Percentiles rank a stretch among this genome's conserved stretches.
Evolutionary conservation across 2,888 invertebrate genomes (phyloP).

Genomic region (Chrysina gloriosa): DNA sequence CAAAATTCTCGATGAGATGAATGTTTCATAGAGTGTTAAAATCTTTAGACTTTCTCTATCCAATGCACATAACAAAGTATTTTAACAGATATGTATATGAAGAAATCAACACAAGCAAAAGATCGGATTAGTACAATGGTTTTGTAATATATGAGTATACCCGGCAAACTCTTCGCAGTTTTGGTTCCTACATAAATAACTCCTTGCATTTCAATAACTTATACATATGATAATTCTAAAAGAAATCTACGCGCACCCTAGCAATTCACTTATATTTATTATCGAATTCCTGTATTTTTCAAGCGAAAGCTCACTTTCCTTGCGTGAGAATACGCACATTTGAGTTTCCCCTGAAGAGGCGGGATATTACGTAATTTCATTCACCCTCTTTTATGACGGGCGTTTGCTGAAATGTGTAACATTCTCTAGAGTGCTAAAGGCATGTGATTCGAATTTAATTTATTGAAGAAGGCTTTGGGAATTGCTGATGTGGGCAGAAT

Average conservation of each 20-base stretch:
- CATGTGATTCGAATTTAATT: slow-evolving; percentile 38
- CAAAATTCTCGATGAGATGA: too few species aligned
- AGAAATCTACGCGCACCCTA: slow-evolving; percentile 10
- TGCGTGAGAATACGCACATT: slow-evolving; percentile 18
- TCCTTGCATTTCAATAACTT: slow-evolving; percentile 25
- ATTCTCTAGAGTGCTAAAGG: slow-evolving; percentile 25
- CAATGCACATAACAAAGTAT: too few species aligned
- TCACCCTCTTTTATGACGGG: slow-evolving; percentile 36
- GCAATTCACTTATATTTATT: slow-evolving; percentile 31
- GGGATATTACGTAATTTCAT: slow-evolving; percentile 33
- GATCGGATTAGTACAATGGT: too few species aligned
- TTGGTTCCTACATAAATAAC: slow-evolving; percentile 18
- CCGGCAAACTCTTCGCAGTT: neutral
- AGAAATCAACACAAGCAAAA: too few species aligned
- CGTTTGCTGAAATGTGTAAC: slow-evolving; percentile 37
- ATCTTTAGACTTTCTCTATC: too few species aligned
- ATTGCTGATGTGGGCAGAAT: slow-evolving; percentile 20
- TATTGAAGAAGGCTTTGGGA: slow-evolving; percentile 32
- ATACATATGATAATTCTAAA: slow-evolving; percentile 26
- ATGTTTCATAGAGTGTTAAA: too few species aligned
- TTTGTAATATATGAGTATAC: too few species aligned
- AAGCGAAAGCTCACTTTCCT: slow-evolving; percentile 22
- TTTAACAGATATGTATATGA: too few species aligned
- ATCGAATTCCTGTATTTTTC: slow-evolving; percentile 31
- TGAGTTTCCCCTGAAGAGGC: slow-evolving; percentile 9